A percentile compares a stretch with the other conserved stretches of the same genome.
phyloP scores from a whole-genome alignment of 1,140 invertebrate species.

The Elysia chlorotica region DNA sequence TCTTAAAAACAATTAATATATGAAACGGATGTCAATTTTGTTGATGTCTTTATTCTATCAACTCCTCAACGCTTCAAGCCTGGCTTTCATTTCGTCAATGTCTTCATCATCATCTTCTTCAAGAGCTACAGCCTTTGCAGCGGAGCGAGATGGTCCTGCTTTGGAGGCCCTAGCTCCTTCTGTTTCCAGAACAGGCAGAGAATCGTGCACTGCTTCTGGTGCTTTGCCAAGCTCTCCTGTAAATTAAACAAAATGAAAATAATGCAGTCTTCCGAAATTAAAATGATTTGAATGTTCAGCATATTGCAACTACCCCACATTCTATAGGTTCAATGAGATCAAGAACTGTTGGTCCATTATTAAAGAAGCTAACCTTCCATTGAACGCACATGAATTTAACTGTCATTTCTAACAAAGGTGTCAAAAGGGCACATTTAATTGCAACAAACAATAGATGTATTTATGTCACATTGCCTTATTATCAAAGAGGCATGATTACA shows the following conservation, averaged over 20 bases:
- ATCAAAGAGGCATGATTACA: no score
- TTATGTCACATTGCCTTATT: no score
- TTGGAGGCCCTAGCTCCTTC: slow-evolving; percentile 62
- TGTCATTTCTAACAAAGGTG: background rate
- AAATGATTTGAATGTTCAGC: background rate
- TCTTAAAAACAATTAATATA: no score
- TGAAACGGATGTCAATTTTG: background rate
- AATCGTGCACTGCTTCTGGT: slow-evolving; percentile 54
- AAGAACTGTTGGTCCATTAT: no score
- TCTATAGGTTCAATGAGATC: no score
- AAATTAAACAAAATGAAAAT: slow-evolving; percentile 15
- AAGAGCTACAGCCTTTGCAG: slow-evolving; percentile 27
- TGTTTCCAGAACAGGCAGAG: slow-evolving; percentile 53
- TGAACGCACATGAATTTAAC: background rate
- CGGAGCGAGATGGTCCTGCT: slow-evolving; percentile 23
- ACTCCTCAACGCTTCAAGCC: slow-evolving; percentile 81
- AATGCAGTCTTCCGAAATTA: background rate
- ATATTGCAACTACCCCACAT: background rate
- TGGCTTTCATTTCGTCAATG: slow-evolving; percentile 82
- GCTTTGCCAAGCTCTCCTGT: slow-evolving; percentile 83
- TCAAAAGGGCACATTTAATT: no score
- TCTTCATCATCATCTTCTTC: slow-evolving; percentile 74
- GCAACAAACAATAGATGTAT: no score
- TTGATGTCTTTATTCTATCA: slow-evolving; percentile 62
- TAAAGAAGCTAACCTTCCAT: background rate